These are phyloP conservation scores for Triplophysa bombifrons DNA, from an alignment of 2,797 vertebrate species.

Conservation along the genomic window DNA sequence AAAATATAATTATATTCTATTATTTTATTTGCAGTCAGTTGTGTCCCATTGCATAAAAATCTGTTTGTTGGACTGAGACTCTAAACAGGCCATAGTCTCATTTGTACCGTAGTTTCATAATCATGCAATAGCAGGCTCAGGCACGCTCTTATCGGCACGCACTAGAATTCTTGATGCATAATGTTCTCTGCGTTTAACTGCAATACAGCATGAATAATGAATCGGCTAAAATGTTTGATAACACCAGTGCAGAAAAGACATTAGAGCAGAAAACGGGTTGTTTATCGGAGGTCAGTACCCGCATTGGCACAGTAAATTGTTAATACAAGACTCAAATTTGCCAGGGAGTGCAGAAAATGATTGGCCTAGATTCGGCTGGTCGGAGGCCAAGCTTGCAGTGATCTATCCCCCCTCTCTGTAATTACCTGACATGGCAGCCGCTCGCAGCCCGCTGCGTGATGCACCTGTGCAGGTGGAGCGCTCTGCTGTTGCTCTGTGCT, in stretches of 20 bases:
- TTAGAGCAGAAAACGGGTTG: slow-evolving; percentile 42
- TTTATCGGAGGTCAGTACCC: slow-evolving; percentile 47
- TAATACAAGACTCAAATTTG: slow-evolving; percentile 44
- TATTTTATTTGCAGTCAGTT: not conserved
- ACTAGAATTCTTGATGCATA: slow-evolving; percentile 34
- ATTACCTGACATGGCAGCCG: slow-evolving; percentile 49
- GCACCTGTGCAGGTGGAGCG: slow-evolving; percentile 49
- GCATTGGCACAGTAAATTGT: slow-evolving; percentile 45
- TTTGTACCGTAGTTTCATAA: slow-evolving; percentile 17
- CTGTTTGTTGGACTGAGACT: not conserved
- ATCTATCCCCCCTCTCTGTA: slow-evolving; percentile 38
- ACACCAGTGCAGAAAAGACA: slow-evolving; percentile 23
- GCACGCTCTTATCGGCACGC: slow-evolving; percentile 8
- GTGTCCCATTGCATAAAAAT: not conserved
- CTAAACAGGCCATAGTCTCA: not conserved
- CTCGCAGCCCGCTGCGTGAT: slow-evolving; percentile 41
- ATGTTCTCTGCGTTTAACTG: slow-evolving; percentile 40
- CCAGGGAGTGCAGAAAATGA: slow-evolving; percentile 45
- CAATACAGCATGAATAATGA: slow-evolving; percentile 46
- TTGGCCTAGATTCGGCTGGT: slow-evolving; percentile 49
- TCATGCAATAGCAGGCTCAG: slow-evolving; percentile 21
- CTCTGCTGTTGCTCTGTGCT: not conserved
- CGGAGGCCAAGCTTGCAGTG: slow-evolving; percentile 35
- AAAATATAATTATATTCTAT: too few relatives aligned
- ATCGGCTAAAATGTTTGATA: slow-evolving; percentile 47